phyloP scores from a whole-genome alignment of 2,888 invertebrate genomes.

The Harmothoe impar region DNA sequence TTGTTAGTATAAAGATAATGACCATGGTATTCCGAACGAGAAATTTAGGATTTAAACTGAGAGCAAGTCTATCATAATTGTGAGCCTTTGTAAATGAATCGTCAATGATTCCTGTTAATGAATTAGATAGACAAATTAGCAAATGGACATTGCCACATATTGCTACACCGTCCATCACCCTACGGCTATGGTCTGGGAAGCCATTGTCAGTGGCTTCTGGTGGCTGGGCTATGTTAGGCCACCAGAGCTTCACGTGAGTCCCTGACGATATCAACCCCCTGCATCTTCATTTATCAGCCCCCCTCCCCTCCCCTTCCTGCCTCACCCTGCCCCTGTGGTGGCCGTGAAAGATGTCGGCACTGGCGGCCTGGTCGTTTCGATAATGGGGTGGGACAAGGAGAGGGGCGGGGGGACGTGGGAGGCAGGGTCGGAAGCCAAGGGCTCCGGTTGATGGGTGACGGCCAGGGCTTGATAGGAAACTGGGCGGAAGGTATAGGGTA shows the following conservation, averaged over 20 bases:
- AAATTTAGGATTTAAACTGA: too few relatives aligned
- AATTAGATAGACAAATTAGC: too few relatives aligned
- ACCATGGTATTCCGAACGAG: too few relatives aligned
- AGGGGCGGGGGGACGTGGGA: background rate
- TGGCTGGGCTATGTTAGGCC: background rate
- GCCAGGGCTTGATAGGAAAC: background rate
- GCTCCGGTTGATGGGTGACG: background rate
- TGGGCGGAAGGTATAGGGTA: background rate
- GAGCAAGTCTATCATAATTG: too few relatives aligned
- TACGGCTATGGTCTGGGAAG: background rate
- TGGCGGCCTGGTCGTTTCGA: background rate
- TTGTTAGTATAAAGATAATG: too few relatives aligned
- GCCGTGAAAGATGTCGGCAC: background rate
- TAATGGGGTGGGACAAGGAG: background rate
- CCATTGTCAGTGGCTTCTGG: background rate
- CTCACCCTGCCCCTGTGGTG: background rate
- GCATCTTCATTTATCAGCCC: background rate
- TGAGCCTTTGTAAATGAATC: too few relatives aligned
- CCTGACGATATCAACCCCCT: background rate
- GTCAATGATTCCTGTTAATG: too few relatives aligned
- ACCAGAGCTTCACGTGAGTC: background rate
- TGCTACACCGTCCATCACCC: background rate
- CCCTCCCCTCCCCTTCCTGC: background rate
- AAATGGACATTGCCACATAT: too few relatives aligned
- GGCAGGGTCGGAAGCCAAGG: background rate